A percentile compares a stretch with the other conserved stretches of the same genome.
Conservation (phyloP, 2,888 invertebrate species). For the Steromphala cineraria region DNA sequence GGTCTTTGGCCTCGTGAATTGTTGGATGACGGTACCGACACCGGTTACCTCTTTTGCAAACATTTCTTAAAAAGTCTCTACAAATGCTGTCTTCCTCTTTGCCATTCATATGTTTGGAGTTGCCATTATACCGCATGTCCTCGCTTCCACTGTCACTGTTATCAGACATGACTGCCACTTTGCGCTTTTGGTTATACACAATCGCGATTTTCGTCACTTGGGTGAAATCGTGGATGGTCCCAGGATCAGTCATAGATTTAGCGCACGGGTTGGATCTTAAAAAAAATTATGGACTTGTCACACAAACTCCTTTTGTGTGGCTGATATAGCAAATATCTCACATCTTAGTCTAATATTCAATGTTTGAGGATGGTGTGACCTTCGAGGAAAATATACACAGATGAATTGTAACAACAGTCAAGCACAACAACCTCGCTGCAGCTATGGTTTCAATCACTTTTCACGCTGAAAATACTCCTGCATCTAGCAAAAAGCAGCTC, state of each 20-base stretch:
- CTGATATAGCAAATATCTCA: too few species aligned
- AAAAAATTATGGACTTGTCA: too few species aligned
- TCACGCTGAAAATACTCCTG: too few species aligned
- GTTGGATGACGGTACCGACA: constrained; percentile 79
- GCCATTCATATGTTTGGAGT: constrained; percentile 29
- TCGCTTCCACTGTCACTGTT: constrained; percentile 67
- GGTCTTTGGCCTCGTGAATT: constrained; percentile 70
- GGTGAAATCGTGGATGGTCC: not conserved
- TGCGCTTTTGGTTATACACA: not conserved
- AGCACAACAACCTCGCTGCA: not conserved
- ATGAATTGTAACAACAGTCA: too few species aligned
- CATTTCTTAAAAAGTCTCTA: constrained; percentile 80
- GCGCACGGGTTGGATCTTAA: too few species aligned
- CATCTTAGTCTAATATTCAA: too few species aligned
- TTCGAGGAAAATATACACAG: too few species aligned
- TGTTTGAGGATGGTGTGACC: too few species aligned
- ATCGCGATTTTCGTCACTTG: not conserved
- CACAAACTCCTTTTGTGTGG: too few species aligned
- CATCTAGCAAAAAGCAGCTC: too few species aligned
- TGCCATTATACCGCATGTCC: constrained; percentile 29
- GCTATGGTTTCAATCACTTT: not conserved
- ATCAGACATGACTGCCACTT: constrained; percentile 56
- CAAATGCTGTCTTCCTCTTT: constrained; percentile 77
- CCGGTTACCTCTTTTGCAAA: constrained; percentile 80
- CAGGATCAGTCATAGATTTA: too few species aligned